Evolutionary conservation across 2,797 vertebrate species (phyloP).

Genomic region (Leuciscus waleckii): DNA sequence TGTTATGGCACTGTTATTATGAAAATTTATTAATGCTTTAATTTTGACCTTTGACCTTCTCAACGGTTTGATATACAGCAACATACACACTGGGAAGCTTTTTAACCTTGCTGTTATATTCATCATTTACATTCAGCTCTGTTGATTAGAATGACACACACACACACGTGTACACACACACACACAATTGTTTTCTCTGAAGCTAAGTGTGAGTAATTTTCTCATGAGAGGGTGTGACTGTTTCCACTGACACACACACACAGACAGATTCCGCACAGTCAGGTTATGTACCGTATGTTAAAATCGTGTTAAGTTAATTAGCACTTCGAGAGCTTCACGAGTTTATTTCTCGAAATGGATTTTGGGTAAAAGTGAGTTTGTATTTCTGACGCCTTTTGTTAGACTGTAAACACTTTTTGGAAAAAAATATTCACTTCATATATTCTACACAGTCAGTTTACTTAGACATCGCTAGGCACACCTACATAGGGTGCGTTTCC

Average conservation of each 20-base stretch:
- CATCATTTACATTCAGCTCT: constrained; percentile 2
- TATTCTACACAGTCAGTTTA: background rate
- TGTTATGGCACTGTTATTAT: background rate
- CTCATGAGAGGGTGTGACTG: constrained; percentile 37
- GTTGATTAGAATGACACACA: background rate
- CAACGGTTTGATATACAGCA: background rate
- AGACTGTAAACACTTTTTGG: background rate
- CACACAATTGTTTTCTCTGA: constrained; percentile 22
- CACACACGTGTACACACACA: background rate
- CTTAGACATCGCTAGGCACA: no score
- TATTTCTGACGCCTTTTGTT: background rate
- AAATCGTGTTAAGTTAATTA: constrained; percentile 66
- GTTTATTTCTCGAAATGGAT: constrained; percentile 40
- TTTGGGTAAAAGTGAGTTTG: constrained; percentile 15
- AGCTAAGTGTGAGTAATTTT: constrained; percentile 45
- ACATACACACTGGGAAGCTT: background rate
- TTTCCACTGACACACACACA: constrained; percentile 31
- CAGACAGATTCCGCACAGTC: constrained; percentile 27
- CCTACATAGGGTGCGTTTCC: no score
- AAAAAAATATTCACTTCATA: background rate
- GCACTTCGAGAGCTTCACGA: constrained; percentile 52
- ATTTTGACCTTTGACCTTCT: constrained; percentile 10
- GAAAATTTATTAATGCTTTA: background rate
- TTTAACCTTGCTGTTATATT: constrained; percentile 31
- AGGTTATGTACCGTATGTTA: constrained; percentile 50